A percentile compares a stretch with the other conserved stretches of the same genome.
phyloP scores from a whole-genome alignment of 1,140 invertebrate species.

The Myzus persicae region DNA sequence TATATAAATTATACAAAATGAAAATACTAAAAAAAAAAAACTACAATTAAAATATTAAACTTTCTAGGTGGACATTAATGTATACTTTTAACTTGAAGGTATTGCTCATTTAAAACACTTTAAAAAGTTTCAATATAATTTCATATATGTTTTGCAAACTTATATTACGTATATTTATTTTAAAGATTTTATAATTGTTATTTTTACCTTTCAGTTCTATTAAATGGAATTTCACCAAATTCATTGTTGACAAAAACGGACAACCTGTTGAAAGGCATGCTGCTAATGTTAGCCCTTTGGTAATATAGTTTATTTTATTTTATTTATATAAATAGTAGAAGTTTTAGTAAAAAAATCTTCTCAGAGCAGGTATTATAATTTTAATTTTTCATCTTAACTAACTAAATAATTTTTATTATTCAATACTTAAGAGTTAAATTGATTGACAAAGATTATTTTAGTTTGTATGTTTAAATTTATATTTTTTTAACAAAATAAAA shows the following conservation, averaged over 20 bases:
- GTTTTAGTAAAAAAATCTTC: neutral
- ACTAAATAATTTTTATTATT: neutral
- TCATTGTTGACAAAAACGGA: slow-evolving; percentile 88
- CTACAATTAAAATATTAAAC: neutral
- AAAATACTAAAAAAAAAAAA: too few relatives aligned
- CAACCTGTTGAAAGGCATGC: slow-evolving; percentile 82
- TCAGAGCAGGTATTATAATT: neutral
- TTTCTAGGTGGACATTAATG: neutral
- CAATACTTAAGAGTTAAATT: neutral
- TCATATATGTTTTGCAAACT: neutral
- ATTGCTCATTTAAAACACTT: too few relatives aligned
- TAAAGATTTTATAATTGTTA: neutral
- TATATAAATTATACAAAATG: too few relatives aligned
- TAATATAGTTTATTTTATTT: slow-evolving; percentile 55
- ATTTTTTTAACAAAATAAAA: too few relatives aligned
- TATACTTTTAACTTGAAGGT: neutral
- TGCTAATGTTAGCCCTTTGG: slow-evolving; percentile 76
- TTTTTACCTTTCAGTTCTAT: slow-evolving; percentile 71
- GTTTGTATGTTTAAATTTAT: too few relatives aligned
- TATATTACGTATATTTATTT: too few relatives aligned
- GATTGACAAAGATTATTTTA: neutral
- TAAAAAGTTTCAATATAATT: neutral
- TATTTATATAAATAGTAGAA: neutral
- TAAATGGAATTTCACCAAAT: slow-evolving; percentile 99
- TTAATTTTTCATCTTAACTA: neutral